A percentile compares a stretch with the other conserved stretches of the same genome.
Conservation (phyloP, 2,113 vertebrate species). For the Pollachius pollachius region DNA sequence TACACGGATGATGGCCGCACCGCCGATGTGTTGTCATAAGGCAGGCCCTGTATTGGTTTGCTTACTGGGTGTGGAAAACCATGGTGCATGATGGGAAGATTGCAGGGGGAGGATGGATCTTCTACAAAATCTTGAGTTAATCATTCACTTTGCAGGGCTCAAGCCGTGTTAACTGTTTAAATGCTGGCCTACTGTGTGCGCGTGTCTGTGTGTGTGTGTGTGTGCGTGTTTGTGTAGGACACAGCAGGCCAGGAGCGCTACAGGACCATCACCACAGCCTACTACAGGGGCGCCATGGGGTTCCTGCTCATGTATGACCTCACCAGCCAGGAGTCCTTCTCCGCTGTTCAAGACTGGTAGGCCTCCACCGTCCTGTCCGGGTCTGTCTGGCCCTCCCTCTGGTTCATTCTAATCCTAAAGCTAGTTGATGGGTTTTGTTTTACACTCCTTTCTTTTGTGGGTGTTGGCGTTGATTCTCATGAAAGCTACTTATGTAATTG, state of each 20-base stretch:
- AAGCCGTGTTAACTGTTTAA: too few relatives aligned
- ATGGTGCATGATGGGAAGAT: conserved; percentile 11
- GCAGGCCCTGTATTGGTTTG: conserved; percentile 34
- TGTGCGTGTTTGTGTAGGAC: conserved; percentile 66
- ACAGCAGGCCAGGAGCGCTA: conserved; percentile 84
- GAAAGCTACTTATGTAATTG: too few relatives aligned
- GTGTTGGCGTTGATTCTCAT: too few relatives aligned
- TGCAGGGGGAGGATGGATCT: not conserved
- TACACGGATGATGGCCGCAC: too few relatives aligned
- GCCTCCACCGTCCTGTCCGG: not conserved
- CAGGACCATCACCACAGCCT: conserved; percentile 83
- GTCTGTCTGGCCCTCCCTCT: too few relatives aligned
- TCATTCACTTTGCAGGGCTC: conserved; percentile 17
- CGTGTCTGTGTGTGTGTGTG: not conserved
- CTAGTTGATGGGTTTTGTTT: too few relatives aligned
- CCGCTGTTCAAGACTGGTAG: conserved; percentile 81
- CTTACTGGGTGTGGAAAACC: conserved; percentile 45
- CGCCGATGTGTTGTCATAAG: not conserved
- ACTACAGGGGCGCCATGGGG: conserved; percentile 85
- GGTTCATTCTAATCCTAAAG: too few relatives aligned
- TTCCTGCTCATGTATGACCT: conserved; percentile 85
- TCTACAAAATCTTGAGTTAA: conserved; percentile 18
- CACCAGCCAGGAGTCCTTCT: conserved; percentile 81
- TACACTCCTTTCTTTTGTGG: too few relatives aligned
- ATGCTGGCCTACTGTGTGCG: not conserved